These are phyloP conservation scores for Xyrauchen texanus DNA, from an alignment of 2,113 vertebrate genomes.

Conservation along the genomic window DNA sequence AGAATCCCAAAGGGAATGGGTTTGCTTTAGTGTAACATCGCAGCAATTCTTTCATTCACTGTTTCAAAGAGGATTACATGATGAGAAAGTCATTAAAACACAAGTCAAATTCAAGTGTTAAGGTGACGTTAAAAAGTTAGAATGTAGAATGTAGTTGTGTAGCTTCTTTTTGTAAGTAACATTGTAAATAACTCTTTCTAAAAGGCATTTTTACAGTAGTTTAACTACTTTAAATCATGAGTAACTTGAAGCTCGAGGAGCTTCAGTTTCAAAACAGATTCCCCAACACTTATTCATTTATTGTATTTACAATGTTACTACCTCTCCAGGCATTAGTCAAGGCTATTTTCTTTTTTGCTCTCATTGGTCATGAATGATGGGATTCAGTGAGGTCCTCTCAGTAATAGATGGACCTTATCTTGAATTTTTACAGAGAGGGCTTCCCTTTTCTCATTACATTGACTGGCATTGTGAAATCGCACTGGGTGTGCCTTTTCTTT, in stretches of 20 bases:
- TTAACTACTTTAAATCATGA: too few species aligned
- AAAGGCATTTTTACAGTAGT: too few species aligned
- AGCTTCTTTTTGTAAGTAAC: too few species aligned
- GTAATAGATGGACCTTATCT: constrained; percentile 38
- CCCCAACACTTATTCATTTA: too few species aligned
- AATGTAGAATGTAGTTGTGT: too few species aligned
- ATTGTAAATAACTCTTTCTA: too few species aligned
- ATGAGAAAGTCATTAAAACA: constrained; percentile 59
- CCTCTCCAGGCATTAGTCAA: too few species aligned
- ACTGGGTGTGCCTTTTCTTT: constrained; percentile 43
- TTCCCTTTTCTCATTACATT: constrained; percentile 58
- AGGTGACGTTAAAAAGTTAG: constrained; percentile 54
- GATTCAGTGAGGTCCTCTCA: constrained; percentile 31
- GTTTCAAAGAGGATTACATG: constrained; percentile 68
- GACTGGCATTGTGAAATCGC: constrained; percentile 57
- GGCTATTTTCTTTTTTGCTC: constrained; percentile 6
- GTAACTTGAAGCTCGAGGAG: too few species aligned
- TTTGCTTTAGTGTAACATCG: constrained; percentile 59
- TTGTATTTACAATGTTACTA: too few species aligned
- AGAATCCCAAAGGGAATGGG: constrained; percentile 60
- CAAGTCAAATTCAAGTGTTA: constrained; percentile 56
- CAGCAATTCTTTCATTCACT: constrained; percentile 51
- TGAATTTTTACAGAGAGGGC: constrained; percentile 53
- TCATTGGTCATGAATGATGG: constrained; percentile 26
- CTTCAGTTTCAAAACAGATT: too few species aligned